These are phyloP conservation scores for Brachypodius melanocephalos DNA, from an alignment of 2,113 vertebrate genomes.

Conservation along the genomic window DNA sequence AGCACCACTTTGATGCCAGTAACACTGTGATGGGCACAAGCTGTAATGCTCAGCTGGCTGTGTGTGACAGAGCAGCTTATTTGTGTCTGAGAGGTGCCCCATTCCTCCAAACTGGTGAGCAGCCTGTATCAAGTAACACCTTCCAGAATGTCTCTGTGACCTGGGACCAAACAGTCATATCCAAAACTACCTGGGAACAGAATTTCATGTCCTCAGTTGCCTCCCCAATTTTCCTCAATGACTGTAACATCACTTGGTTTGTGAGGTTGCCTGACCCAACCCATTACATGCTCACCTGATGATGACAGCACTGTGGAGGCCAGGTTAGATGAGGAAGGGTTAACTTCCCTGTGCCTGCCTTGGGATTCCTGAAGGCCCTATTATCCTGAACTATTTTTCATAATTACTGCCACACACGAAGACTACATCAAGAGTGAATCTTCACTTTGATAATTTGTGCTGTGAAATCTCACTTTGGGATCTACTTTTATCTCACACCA, in stretches of 20 bases:
- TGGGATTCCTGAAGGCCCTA: conserved; percentile 71
- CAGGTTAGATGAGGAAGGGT: conserved; percentile 55
- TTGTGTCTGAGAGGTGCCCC: background rate
- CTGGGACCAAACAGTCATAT: background rate
- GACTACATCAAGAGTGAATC: conserved; percentile 78
- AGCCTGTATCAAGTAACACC: background rate
- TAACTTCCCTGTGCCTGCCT: conserved; percentile 59
- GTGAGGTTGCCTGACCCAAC: background rate
- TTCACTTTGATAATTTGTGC: conserved; percentile 77
- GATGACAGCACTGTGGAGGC: background rate
- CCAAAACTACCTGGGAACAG: background rate
- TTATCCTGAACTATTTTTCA: conserved; percentile 73
- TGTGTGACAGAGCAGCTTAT: background rate
- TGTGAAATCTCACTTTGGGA: conserved; percentile 73
- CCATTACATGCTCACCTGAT: conserved; percentile 27
- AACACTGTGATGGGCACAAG: accelerated
- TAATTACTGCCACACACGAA: conserved; percentile 79
- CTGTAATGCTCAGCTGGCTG: background rate
- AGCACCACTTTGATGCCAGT: background rate
- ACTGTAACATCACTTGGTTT: background rate
- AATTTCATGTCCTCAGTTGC: background rate
- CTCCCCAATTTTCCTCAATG: background rate
- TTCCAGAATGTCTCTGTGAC: background rate
- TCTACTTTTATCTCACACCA: conserved; percentile 78
- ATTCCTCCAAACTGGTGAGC: background rate